These are phyloP conservation scores for Brachypteracias leptosomus DNA, from an alignment of 2,113 vertebrate genomes.

Conservation along the genomic window DNA sequence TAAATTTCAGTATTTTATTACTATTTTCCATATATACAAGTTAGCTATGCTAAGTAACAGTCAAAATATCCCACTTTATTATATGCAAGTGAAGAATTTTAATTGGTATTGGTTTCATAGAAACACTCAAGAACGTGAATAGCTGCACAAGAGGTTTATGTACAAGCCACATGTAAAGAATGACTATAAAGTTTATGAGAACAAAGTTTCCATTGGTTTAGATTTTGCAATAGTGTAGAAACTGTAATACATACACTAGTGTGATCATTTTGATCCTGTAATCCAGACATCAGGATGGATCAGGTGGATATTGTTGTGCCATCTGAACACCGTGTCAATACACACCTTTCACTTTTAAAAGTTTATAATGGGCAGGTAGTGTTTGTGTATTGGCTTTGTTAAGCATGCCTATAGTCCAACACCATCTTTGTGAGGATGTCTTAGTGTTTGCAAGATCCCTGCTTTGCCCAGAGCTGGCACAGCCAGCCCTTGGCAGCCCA, in stretches of 20 bases:
- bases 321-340: fast-evolving
- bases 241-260: background rate
- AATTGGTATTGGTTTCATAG: background rate
- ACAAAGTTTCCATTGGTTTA: background rate
- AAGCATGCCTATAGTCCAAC: fast-evolving
- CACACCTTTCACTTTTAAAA: background rate
- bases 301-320: background rate
- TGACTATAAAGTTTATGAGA: background rate
- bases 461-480: background rate
- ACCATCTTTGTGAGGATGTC: background rate
- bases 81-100: background rate
- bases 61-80: background rate
- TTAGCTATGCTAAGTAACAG: background rate
- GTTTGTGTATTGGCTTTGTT: background rate
- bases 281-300: background rate
- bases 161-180: background rate
- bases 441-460: background rate
- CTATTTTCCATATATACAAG: background rate
- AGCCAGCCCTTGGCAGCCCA: background rate
- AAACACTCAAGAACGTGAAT: background rate
- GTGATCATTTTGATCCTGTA: background rate
- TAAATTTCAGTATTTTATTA: background rate
- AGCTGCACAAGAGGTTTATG: background rate
- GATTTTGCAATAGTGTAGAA: background rate
- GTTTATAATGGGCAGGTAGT: background rate